phyloP scores from a whole-genome alignment of 53 echinoderm and acorn worm genomes.

The Stichopus horrens region DNA sequence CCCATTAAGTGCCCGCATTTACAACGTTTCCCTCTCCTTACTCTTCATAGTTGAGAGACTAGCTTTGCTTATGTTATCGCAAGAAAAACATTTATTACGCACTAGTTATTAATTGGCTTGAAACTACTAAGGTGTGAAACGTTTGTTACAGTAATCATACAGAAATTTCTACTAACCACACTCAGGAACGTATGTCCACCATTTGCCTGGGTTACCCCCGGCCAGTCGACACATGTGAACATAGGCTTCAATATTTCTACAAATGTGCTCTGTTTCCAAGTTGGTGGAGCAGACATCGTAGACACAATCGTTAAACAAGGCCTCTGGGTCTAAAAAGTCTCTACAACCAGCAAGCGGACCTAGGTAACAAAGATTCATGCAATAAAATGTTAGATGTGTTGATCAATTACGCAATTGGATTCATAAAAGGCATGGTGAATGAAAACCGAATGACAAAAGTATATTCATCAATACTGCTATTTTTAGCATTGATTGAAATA shows the following conservation, averaged over 20 bases:
- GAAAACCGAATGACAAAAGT: too few species aligned
- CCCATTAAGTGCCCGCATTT: too few species aligned
- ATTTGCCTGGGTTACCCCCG: constrained; percentile 39
- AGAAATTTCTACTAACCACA: constrained; percentile 54
- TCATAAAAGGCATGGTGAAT: too few species aligned
- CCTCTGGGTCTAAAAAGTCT: constrained; percentile 17
- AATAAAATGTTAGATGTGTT: background rate
- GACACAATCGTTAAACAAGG: constrained; percentile 27
- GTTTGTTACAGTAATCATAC: background rate
- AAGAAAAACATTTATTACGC: too few species aligned
- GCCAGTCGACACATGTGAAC: constrained; percentile 24
- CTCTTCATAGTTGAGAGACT: too few species aligned
- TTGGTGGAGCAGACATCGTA: constrained; percentile 51
- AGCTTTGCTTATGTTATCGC: too few species aligned
- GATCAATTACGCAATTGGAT: too few species aligned
- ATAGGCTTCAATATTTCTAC: constrained; percentile 51
- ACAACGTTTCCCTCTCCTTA: too few species aligned
- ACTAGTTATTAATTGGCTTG: background rate
- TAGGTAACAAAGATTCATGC: background rate
- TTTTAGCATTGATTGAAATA: too few species aligned
- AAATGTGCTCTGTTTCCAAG: constrained; percentile 13
- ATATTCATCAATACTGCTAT: too few species aligned
- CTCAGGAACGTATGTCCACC: constrained; percentile 49
- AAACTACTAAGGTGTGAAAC: background rate
- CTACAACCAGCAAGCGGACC: constrained; percentile 49